These are phyloP conservation scores for Gadopsis bispinosus DNA, from an alignment of 2,797 vertebrate species.

Conservation along the genomic window DNA sequence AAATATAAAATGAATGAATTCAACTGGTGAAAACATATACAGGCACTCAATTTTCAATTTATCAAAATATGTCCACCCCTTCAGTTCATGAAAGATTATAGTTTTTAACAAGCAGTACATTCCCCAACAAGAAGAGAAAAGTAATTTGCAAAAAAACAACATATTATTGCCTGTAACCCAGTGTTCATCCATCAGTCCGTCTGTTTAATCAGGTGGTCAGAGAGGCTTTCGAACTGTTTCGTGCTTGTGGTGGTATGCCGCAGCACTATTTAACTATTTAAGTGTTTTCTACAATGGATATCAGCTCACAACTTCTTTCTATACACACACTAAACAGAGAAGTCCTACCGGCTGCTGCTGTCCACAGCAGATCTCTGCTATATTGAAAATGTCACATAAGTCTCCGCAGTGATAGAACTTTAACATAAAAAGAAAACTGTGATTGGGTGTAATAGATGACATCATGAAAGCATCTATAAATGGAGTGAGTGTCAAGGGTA, in stretches of 20 bases:
- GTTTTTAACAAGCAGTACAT: neutral
- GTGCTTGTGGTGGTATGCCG: neutral
- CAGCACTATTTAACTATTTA: neutral
- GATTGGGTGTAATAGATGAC: neutral
- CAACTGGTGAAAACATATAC: neutral
- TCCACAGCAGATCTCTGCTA: neutral
- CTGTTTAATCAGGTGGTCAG: neutral
- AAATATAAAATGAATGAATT: neutral
- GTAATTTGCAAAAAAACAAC: neutral
- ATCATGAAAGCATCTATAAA: neutral
- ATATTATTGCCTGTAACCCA: neutral
- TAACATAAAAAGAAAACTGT: neutral
- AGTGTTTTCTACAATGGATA: neutral
- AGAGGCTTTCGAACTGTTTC: neutral
- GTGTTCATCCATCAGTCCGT: neutral
- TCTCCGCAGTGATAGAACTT: neutral
- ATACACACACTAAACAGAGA: neutral
- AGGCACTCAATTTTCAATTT: neutral
- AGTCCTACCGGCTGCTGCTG: no score
- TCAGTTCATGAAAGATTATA: neutral
- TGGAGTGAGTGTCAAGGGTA: neutral
- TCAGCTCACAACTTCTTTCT: neutral
- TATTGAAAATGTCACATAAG: slow-evolving; percentile 3
- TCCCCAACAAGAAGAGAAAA: neutral
- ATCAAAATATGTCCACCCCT: neutral